A percentile compares a stretch with the other conserved stretches of the same genome.
Evolutionary conservation across 2,888 invertebrate species (phyloP).

Genomic region (Latheticus oryzae): DNA sequence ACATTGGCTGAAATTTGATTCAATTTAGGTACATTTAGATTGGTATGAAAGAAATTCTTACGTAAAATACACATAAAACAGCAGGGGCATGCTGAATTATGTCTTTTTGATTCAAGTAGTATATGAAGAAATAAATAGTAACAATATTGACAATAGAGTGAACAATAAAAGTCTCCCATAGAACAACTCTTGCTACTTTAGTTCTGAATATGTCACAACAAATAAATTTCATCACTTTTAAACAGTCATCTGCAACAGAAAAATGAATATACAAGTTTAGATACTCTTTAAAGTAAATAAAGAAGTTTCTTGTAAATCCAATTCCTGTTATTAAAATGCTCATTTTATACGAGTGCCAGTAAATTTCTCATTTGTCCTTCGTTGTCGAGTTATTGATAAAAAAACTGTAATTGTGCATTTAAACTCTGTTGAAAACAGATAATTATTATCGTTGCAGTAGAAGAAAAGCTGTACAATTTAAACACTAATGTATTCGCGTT

Average conservation of each 20-base stretch:
- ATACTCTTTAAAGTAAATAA: too few species aligned
- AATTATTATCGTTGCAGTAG: too few species aligned
- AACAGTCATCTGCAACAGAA: neutral
- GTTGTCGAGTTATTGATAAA: too few species aligned
- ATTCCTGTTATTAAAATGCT: too few species aligned
- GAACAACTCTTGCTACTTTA: neutral
- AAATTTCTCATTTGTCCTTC: neutral
- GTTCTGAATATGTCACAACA: neutral
- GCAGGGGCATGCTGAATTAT: neutral
- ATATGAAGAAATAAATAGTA: neutral
- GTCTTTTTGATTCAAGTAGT: neutral
- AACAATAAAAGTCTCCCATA: neutral
- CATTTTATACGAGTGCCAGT: too few species aligned
- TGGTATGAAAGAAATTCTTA: neutral
- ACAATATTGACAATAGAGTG: neutral
- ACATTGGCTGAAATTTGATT: constrained; percentile 5
- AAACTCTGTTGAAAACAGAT: too few species aligned
- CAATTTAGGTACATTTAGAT: neutral
- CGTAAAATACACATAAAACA: neutral
- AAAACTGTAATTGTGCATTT: too few species aligned
- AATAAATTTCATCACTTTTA: neutral
- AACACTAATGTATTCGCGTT: too few species aligned
- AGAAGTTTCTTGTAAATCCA: neutral
- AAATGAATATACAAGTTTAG: too few species aligned
- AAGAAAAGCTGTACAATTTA: too few species aligned